phyloP scores from a whole-genome alignment of 2,797 vertebrate species.

The Presbytis comata region DNA sequence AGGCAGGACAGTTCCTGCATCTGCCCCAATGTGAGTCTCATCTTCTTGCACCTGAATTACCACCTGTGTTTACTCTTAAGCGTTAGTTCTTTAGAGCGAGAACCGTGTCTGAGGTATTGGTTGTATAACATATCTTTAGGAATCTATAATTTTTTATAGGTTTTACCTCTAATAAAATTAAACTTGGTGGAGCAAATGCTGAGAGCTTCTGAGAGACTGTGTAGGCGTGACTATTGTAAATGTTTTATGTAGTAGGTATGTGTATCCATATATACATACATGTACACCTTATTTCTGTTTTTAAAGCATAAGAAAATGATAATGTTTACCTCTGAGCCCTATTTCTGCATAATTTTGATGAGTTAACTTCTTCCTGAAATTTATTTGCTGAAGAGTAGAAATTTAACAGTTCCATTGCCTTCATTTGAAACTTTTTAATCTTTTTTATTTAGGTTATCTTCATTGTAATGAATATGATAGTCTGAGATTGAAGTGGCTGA shows the following conservation, averaged over 20 bases:
- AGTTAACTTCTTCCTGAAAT: conserved; percentile 9
- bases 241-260: not conserved
- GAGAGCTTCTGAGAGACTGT: not conserved
- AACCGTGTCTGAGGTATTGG: not conserved
- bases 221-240: not conserved
- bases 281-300: not conserved
- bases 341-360: conserved; percentile 3
- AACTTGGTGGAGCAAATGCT: not conserved
- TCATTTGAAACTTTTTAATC: conserved; percentile 3
- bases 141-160: not conserved
- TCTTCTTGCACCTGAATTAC: not conserved
- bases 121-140: not conserved
- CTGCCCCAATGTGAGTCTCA: not conserved
- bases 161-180: not conserved
- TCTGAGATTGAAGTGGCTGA: conserved; percentile 89
- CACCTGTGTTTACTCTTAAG: not conserved
- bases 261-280: not conserved
- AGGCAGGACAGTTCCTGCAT: not conserved
- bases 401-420: not conserved
- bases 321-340: not conserved
- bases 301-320: not conserved
- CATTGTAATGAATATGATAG: conserved; percentile 93
- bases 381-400: conserved; percentile 35
- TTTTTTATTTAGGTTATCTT: conserved; percentile 86
- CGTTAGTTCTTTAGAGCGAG: not conserved